Percentiles rank a stretch among this genome's conserved stretches.
These are phyloP conservation scores for Atlantisia rogersi DNA, from an alignment of 2,113 vertebrate species.

Conservation along the genomic window DNA sequence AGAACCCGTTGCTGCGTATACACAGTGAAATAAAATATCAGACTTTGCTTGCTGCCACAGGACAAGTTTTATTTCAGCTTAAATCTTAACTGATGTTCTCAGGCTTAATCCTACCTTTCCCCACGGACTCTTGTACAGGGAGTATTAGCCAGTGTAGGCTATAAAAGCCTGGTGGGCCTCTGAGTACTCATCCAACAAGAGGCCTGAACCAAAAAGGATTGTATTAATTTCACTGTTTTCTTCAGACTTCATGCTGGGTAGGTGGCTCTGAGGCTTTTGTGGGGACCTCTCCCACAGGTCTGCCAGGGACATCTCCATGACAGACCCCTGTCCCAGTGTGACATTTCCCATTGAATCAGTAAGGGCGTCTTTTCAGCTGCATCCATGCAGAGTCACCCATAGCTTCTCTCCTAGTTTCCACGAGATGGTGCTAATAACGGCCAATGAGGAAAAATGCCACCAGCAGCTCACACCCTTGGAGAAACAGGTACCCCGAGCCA, in stretches of 20 bases:
- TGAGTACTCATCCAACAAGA: not conserved
- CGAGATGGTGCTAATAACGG: not conserved
- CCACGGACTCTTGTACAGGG: rapidly evolving
- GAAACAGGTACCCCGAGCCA: not conserved
- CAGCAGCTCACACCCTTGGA: rapidly evolving
- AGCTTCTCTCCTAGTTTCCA: not conserved
- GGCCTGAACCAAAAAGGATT: not conserved
- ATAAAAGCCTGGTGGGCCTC: not conserved
- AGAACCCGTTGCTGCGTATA: not conserved
- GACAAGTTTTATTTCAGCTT: not conserved
- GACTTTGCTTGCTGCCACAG: not conserved
- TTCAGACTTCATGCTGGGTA: not conserved
- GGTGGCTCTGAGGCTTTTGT: not conserved
- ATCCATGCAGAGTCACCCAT: not conserved
- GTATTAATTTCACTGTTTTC: not conserved
- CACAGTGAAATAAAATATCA: no score
- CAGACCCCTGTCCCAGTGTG: not conserved
- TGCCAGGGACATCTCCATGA: not conserved
- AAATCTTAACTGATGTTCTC: not conserved
- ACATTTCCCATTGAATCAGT: not conserved
- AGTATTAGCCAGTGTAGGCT: not conserved
- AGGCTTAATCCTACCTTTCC: not conserved
- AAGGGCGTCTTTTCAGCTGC: not conserved
- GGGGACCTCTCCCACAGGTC: not conserved
- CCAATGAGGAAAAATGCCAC: rapidly evolving